Conservation (phyloP, 2,888 invertebrate species). For the Dasysyrphus albostriatus region DNA sequence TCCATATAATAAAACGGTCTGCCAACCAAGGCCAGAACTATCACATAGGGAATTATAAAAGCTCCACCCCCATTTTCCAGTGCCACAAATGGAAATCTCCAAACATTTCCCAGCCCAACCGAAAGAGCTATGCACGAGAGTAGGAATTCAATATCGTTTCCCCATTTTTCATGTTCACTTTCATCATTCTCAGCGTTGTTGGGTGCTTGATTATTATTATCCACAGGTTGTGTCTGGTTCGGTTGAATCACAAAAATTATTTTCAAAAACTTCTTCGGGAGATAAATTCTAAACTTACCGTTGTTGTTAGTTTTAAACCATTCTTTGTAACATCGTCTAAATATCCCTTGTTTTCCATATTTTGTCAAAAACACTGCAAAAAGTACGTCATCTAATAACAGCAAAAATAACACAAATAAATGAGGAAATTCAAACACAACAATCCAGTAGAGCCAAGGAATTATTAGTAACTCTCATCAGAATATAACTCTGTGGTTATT, state of each 20-base stretch:
- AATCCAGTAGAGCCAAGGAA: not conserved
- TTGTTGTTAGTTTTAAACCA: not conserved
- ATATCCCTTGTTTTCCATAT: conserved; percentile 68
- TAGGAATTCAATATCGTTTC: conserved; percentile 87
- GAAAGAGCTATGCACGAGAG: conserved; percentile 86
- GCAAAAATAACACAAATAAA: not conserved
- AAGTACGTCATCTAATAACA: conserved; percentile 43
- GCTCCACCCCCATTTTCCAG: conserved; percentile 88
- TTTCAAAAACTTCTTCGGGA: not conserved
- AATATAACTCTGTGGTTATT: conserved; percentile 2
- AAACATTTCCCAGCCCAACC: conserved; percentile 88
- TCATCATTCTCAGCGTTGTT: conserved; percentile 12
- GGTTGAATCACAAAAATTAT: not conserved
- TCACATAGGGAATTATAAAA: conserved; percentile 88
- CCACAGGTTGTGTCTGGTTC: conserved; percentile 10
- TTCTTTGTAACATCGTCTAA: conserved; percentile 44
- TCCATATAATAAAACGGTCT: conserved; percentile 90
- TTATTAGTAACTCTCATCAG: not conserved
- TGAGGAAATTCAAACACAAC: not conserved
- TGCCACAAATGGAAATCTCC: conserved; percentile 88
- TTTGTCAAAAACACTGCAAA: not conserved
- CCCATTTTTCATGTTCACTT: conserved; percentile 84
- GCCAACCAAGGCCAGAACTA: conserved; percentile 87
- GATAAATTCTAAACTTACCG: conserved; percentile 26
- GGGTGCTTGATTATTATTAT: not conserved